Evolutionary conservation across 2,113 vertebrate genomes (phyloP).

Genomic region (Chamaea fasciata): DNA sequence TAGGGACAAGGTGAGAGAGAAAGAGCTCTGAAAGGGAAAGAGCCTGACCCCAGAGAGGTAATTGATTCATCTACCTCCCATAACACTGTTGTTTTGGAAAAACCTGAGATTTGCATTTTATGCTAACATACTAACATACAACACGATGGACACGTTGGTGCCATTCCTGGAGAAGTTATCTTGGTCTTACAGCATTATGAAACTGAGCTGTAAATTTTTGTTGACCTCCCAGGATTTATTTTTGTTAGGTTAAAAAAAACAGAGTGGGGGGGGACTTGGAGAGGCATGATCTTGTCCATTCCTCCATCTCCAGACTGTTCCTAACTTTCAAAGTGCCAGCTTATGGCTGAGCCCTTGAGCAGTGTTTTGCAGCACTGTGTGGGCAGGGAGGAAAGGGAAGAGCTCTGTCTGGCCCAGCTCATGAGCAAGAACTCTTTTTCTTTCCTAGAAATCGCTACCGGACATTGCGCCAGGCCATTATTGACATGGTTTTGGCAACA

Average conservation of each 20-base stretch:
- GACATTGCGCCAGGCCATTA: constrained; percentile 89
- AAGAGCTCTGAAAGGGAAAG: not conserved
- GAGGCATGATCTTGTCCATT: not conserved
- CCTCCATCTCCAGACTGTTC: not conserved
- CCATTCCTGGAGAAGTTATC: not conserved
- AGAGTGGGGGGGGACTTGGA: not conserved
- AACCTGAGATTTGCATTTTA: not conserved
- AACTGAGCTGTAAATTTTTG: not conserved
- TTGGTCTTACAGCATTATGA: not conserved
- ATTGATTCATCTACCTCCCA: not conserved
- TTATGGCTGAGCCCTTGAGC: not conserved
- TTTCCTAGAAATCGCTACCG: constrained; percentile 87
- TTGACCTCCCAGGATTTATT: not conserved
- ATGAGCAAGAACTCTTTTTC: not conserved
- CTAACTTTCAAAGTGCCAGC: not conserved
- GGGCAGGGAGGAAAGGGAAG: not conserved
- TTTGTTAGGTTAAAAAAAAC: not conserved
- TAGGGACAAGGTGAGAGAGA: not conserved
- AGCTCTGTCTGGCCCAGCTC: not conserved
- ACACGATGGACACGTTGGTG: not conserved
- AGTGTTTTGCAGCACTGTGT: not conserved
- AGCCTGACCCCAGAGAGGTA: not conserved
- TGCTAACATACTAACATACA: not conserved
- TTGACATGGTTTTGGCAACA: constrained; percentile 97
- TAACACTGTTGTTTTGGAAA: not conserved